Base-by-base conservation (phyloP, 2,113 vertebrate genomes). In the Cyanoramphus novaezelandiae region DNA sequence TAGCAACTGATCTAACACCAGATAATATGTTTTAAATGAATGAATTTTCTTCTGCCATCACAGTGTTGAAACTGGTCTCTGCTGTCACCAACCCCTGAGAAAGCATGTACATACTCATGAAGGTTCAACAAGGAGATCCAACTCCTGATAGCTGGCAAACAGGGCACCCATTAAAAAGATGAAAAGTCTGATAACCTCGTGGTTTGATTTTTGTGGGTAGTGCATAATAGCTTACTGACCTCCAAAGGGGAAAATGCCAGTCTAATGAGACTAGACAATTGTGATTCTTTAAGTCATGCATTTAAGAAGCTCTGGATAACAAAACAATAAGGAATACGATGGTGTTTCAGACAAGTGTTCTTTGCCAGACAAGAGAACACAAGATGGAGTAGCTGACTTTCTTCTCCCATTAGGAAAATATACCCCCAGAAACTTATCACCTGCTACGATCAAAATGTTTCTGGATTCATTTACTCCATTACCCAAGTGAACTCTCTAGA, bases 401-500 rank as follows among this genome's bases (percentile, higher is more conserved):
- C 75, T 90, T 79, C 82, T 89, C 37, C 64, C 82, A 35, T 86
- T 93, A 90, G 85, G 75, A 87, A 96, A 77, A 88, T 76, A 95
- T 59, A 64, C 24, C 62, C 79, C 77, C 16, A 9, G 91, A 91
- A 94, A 86, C 11, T 5, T 88, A 95, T 94, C 89, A 97, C 89
- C 82, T 90, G 89, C 41, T 93, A 94, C 62, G 78, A 90, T 91
- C 39, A 88, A 96, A 98, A 96, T 79, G 68, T 70, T 96, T 96
- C 91, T 95, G 92, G 82, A 95, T 94, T 98, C 60, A 98, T 91
- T 98, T 97, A 96, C 95, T 97, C 96, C 80, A 97, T 95, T 96
- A 97, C 88, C 67, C 72, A 96, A 86, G 82, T 94, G 87, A 97
- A 96, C 90, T 95, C 92, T 95, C 96, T 49, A 83, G 75, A 96